Conservation (phyloP, 2,888 invertebrate species). For the Catocala nupta region DNA sequence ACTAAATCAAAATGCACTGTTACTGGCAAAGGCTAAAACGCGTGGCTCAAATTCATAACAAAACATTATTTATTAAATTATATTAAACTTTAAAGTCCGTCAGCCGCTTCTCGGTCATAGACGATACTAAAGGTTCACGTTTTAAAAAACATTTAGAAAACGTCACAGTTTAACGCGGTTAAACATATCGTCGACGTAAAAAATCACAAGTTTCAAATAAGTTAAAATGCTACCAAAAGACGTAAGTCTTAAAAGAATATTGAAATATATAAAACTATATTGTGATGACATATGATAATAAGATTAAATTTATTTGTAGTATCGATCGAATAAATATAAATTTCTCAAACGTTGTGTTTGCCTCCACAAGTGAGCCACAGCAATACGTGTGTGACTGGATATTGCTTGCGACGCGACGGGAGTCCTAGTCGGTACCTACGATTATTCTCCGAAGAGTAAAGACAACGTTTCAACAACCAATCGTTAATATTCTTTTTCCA, state of each 20-base stretch:
- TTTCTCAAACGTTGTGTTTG: constrained; percentile 35
- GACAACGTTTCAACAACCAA: constrained; percentile 56
- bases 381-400: constrained; percentile 7
- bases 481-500: constrained; percentile 40
- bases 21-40: constrained; percentile 75
- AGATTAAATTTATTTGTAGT: constrained; percentile 34
- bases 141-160: constrained; percentile 48
- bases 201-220: constrained; percentile 51
- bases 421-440: neutral
- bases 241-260: constrained; percentile 39
- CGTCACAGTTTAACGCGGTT: constrained; percentile 14
- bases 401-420: constrained; percentile 9
- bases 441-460: constrained; percentile 21
- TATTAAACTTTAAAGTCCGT: constrained; percentile 56
- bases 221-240: constrained; percentile 53
- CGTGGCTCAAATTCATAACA: constrained; percentile 50
- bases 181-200: constrained; percentile 29
- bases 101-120: constrained; percentile 36
- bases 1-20: constrained; percentile 79
- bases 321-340: constrained; percentile 38
- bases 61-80: constrained; percentile 62
- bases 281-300: constrained; percentile 48
- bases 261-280: constrained; percentile 30
- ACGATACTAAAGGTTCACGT: constrained; percentile 35
- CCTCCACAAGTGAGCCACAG: constrained; percentile 1